Conservation (phyloP, 2,113 vertebrate species). For the Crypturellus undulatus region DNA sequence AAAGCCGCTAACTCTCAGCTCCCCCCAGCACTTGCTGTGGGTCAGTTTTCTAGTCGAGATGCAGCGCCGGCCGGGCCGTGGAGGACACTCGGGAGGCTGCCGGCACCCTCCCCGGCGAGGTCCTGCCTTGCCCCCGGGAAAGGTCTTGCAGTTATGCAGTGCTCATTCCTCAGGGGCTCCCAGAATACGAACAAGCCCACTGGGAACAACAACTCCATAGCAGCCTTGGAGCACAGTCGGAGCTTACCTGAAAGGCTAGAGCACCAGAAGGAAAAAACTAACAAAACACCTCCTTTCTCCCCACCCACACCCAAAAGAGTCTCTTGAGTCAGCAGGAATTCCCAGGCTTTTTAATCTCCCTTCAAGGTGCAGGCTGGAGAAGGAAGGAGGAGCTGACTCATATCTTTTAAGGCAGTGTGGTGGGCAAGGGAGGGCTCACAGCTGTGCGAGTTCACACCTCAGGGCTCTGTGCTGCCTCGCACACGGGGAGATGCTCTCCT, state of each 20-base stretch:
- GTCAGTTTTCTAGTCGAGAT: fast-evolving
- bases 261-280: not conserved
- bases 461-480: not conserved
- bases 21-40: fast-evolving
- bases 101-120: not conserved
- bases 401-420: fast-evolving
- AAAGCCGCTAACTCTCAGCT: fast-evolving
- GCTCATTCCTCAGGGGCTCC: fast-evolving
- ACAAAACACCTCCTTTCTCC: too few relatives aligned
- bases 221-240: fast-evolving
- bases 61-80: too few relatives aligned
- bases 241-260: not conserved
- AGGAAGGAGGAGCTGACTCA: not conserved
- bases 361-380: fast-evolving
- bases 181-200: fast-evolving
- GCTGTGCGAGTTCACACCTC: not conserved
- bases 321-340: not conserved
- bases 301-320: fast-evolving
- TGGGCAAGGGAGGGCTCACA: not conserved
- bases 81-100: not conserved
- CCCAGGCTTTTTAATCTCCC: fast-evolving
- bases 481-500: not conserved
- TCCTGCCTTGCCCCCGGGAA: not conserved
- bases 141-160: fast-evolving
- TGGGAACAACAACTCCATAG: fast-evolving